Evolutionary conservation across 2,797 vertebrate species (phyloP), one percentile per base, ranked within the genome.

Genomic region (Lagodon rhomboides): DNA sequence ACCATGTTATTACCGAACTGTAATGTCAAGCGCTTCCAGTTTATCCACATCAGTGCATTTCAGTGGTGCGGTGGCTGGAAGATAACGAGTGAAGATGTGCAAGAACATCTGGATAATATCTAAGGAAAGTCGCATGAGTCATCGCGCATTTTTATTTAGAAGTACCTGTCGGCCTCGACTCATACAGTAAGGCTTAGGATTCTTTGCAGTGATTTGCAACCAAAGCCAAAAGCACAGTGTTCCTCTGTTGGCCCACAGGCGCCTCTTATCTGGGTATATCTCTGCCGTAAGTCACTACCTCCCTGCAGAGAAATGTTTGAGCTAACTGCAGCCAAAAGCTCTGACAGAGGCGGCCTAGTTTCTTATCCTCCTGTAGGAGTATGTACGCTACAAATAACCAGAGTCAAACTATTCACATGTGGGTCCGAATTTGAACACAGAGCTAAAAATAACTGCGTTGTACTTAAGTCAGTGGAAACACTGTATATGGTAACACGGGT

Each of bases 361-460:
- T 77, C 79, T 87, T 91, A 83, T 88, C 86, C 71, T 60, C 50
- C 66, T 25, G 23, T 63, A 80, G 74, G 68, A 87, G 81, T 79
- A 79, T 23, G 65, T 16, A 46, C 60, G 77, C 72, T 82, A 79
- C 82, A 88, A 89, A 90, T 84, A 91, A 88, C 75, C 61, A 77
- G 16, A 80, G 73, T 74, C 46, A 66, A 85, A 89, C 78, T 86
- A 77, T 90, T 91, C 79, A 69, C 83, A 73, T 90, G 79, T 85
- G 86, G 59, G 64, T 76, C 60, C 78, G 65, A 87, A 80, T 90
- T 85, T 85, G 73, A 90, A 84, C 67, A 63, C 63, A 43, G 73
- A 67, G 75, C 90, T 93, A 94, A 91, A 94, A 95, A 95, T 94
- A 95, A 82, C 80, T 46, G 51, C 73, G 81, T 89, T 88, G 73